phyloP scores from a whole-genome alignment of 2,797 vertebrate species.

The Mareca penelope region DNA sequence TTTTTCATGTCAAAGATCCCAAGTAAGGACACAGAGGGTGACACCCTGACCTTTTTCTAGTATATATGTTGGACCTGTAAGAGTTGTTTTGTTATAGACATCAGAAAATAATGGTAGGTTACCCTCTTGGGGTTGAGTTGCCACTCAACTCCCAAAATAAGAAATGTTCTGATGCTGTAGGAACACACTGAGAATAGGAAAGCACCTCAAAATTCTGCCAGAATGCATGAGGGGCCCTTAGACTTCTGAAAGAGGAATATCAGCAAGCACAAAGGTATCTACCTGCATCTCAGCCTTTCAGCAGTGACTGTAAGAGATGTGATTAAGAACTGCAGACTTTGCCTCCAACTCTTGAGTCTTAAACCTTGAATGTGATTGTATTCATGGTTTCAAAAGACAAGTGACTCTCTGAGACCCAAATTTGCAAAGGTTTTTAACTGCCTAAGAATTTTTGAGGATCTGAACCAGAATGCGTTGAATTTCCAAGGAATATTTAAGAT shows the following conservation, averaged over 20 bases:
- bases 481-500: background rate
- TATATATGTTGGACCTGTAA: background rate
- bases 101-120: background rate
- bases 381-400: background rate
- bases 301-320: accelerated
- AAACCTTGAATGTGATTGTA: background rate
- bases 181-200: background rate
- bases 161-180: background rate
- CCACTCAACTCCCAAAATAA: background rate
- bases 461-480: background rate
- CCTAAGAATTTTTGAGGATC: background rate
- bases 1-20: background rate
- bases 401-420: background rate
- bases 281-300: background rate
- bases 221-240: accelerated
- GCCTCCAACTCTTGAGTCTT: background rate
- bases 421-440: background rate
- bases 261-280: background rate
- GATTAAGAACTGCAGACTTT: background rate
- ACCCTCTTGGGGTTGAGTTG: background rate
- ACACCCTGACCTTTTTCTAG: background rate
- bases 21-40: background rate
- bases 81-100: background rate
- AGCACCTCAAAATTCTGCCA: background rate
- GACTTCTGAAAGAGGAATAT: background rate